Base-by-base conservation (phyloP, 2,797 vertebrate species). In the Bovichtus diacanthus region DNA sequence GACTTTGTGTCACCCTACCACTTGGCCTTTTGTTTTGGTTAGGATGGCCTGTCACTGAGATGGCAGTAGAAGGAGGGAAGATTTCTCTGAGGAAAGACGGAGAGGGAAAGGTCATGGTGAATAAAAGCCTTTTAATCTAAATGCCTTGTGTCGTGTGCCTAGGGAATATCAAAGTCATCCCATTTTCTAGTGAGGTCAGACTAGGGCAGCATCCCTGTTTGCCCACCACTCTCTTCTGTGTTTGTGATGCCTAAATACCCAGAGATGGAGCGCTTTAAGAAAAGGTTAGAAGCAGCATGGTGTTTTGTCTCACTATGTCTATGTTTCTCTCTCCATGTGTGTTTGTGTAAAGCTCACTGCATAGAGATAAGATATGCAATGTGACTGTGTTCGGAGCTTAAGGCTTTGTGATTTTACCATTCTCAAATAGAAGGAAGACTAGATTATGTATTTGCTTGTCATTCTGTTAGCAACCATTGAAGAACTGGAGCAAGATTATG, bases 21-120 rank as follows among this genome's bases (percentile, higher is more conserved):
- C 91, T 93, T 93, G 93, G 90, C 93, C 94, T 95, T 95, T 95
- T 93, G 90, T 95, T 95, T 93, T 89, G 84, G 76, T 76, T 89
- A 87, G 84, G 89, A 90, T 76, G 80, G 90, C 87, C 85, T 86
- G 92, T 94, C 87, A 91, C 86, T 60, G 81, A 70, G 78, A 86
- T 72, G 86, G 78, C 87, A 55, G 81, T 44, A 59, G 85, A 84
- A 68, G 83, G 82, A 83, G 72, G 64, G 84, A 81, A 89, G 91
- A 91, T 94, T 93, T 92, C 92, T 93, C 91, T 16, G 83, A 93
- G 92, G 93, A 74, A 90, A 88, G 85, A 82, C 43, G 60, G 83
- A 74, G n/a, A 88, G 77, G 70, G 81, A 95, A 95, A 95, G 94
- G 95, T 95, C 93, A 93, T 43, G 64, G 82, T 86, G 90, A 94